Evolutionary conservation across 2,113 vertebrate species (phyloP).

Genomic region (Phrynosoma blainvillii): DNA sequence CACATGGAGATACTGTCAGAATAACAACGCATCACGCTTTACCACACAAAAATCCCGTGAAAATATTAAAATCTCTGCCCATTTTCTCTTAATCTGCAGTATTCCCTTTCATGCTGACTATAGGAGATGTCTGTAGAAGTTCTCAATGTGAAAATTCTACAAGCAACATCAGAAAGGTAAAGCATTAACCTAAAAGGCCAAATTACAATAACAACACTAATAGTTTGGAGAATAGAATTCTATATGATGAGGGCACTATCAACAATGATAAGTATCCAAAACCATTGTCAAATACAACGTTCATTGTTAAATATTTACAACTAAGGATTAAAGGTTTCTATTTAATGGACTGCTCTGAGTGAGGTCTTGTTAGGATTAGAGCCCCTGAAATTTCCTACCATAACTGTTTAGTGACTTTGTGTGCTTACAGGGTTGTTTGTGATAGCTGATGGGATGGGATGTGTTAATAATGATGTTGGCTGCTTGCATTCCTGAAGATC

Average conservation of each 20-base stretch:
- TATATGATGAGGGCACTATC: neutral
- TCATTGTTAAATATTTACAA: neutral
- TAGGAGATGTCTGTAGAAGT: conserved; percentile 20
- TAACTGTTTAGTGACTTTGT: no score
- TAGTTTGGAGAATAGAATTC: neutral
- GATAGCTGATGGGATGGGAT: no score
- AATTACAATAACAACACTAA: neutral
- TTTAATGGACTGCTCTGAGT: neutral
- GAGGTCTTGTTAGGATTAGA: no score
- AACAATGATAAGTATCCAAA: neutral
- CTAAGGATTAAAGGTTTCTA: neutral
- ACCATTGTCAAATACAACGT: neutral
- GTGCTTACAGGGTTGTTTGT: no score
- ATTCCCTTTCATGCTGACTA: conserved; percentile 22
- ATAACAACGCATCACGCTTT: neutral
- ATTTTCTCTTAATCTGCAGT: conserved; percentile 37
- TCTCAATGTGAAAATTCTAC: conserved; percentile 31
- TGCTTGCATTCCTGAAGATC: no score
- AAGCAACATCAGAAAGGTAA: conserved; percentile 24
- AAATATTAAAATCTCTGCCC: neutral
- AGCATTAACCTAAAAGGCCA: neutral
- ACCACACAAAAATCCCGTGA: neutral
- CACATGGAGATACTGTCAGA: neutral
- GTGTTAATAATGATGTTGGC: no score
- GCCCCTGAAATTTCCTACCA: no score